Percentiles rank a stretch among this genome's conserved stretches.
These are phyloP conservation scores for Mareca strepera DNA, from an alignment of 2,797 vertebrate genomes.

Conservation along the genomic window DNA sequence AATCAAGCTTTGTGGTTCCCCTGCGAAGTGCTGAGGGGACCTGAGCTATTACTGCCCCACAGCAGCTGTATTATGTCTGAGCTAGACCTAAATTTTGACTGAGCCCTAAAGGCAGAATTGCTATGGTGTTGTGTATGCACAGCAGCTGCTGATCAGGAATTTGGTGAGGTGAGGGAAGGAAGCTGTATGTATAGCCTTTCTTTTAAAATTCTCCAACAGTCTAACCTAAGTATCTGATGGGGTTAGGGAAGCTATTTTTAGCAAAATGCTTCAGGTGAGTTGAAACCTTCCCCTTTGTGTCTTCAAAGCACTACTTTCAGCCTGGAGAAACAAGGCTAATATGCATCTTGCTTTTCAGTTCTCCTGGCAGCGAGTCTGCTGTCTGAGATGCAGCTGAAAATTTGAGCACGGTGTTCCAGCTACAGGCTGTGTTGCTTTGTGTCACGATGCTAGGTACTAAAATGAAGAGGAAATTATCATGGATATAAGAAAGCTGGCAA, in stretches of 20 bases:
- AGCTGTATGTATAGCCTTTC: background rate
- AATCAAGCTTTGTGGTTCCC: background rate
- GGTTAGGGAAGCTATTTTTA: conserved; percentile 49
- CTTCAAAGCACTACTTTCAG: conserved; percentile 47
- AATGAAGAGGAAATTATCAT: background rate
- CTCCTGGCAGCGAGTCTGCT: background rate
- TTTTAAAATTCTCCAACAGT: background rate
- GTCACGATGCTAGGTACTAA: background rate
- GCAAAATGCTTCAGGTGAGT: conserved; percentile 46
- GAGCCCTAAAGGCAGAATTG: background rate
- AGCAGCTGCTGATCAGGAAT: background rate
- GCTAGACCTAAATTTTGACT: background rate
- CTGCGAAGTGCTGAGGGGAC: background rate
- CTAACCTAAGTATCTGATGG: background rate
- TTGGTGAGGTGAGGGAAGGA: background rate
- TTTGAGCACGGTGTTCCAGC: background rate
- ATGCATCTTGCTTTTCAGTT: background rate
- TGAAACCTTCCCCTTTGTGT: conserved; percentile 16
- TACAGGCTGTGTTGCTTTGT: background rate
- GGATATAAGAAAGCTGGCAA: background rate
- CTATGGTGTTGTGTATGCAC: background rate
- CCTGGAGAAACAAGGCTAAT: conserved; percentile 36
- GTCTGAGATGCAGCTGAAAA: conserved; percentile 14
- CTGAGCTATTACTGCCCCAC: background rate
- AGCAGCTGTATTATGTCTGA: background rate